Conservation (phyloP, 2,113 vertebrate species). For the Chelonoidis abingdonii region DNA sequence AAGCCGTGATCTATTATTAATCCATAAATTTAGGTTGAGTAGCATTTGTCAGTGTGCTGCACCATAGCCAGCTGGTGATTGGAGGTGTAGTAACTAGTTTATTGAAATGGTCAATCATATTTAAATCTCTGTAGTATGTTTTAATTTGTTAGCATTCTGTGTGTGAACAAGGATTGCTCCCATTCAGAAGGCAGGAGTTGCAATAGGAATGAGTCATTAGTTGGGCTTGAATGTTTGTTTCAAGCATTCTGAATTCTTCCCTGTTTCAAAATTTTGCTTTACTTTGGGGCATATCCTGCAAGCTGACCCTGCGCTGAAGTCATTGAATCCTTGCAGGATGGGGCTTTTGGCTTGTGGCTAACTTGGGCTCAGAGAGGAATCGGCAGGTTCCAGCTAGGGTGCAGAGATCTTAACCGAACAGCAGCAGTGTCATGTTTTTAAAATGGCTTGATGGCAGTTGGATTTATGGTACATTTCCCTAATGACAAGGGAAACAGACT, state of each 20-base stretch:
- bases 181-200: background rate
- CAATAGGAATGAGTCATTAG: background rate
- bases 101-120: background rate
- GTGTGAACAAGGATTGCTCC: background rate
- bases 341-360: slow-evolving; percentile 50
- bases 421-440: background rate
- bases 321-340: slow-evolving; percentile 38
- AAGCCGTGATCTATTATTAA: background rate
- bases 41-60: background rate
- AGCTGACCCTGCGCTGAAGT: slow-evolving; percentile 36
- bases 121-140: background rate
- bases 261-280: background rate
- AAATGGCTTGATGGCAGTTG: slow-evolving; percentile 1
- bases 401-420: slow-evolving; percentile 50
- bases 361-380: slow-evolving; percentile 46
- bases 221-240: slow-evolving; percentile 33
- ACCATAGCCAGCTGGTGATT: background rate
- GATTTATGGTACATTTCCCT: slow-evolving; percentile 21
- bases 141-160: background rate
- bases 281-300: slow-evolving; percentile 49
- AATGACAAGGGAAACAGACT: slow-evolving; percentile 27
- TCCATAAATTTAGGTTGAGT: slow-evolving; percentile 22
- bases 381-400: slow-evolving; percentile 18
- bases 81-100: background rate
- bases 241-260: slow-evolving; percentile 26